Percentiles rank a stretch among this genome's conserved stretches.
These are phyloP conservation scores for Lipotes vexillifer DNA, from an alignment of 2,113 vertebrate species.

Conservation along the genomic window DNA sequence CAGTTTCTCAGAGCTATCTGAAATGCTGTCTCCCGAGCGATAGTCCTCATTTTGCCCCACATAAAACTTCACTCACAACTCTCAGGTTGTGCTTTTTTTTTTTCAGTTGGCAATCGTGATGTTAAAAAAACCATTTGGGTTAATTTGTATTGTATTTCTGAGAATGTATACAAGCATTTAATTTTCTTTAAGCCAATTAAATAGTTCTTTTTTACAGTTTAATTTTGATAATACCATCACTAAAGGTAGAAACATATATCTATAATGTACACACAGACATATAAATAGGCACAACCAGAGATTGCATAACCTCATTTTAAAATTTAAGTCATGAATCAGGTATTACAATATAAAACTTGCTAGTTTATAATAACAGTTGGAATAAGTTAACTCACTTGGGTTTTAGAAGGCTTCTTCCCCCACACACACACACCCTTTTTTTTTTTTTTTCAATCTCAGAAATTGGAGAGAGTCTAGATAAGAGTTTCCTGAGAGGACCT, in stretches of 20 bases:
- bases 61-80: too few relatives aligned
- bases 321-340: background rate
- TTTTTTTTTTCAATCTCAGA: background rate
- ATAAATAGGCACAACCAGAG: background rate
- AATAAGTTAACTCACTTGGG: background rate
- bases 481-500: background rate
- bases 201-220: background rate
- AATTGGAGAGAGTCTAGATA: background rate
- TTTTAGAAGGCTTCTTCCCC: background rate
- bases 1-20: too few relatives aligned
- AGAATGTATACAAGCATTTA: background rate
- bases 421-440: fast-evolving
- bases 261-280: background rate
- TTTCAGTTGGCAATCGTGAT: background rate
- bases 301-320: background rate
- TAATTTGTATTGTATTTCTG: background rate
- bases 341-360: background rate
- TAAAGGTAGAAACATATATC: background rate
- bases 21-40: too few relatives aligned
- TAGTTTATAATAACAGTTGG: background rate
- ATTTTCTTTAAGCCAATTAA: background rate
- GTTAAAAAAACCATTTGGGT: background rate
- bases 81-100: too few relatives aligned
- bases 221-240: background rate
- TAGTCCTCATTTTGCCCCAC: too few relatives aligned